Conservation (phyloP, 2,888 invertebrate species). For the Pseudanteris insignis region DNA sequence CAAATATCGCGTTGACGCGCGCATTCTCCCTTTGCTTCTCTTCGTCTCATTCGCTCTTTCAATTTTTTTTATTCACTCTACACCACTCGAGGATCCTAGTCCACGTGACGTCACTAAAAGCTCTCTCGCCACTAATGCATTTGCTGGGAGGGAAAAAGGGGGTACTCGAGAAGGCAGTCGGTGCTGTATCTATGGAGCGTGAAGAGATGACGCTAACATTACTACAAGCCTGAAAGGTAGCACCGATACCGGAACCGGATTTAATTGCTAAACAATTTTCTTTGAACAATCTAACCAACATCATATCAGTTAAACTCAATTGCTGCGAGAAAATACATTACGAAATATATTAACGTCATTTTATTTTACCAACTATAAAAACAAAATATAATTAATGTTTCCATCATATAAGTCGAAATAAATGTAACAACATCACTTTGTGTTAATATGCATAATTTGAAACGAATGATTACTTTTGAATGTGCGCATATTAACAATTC, state of each 20-base stretch:
- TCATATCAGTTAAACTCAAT: too few relatives aligned
- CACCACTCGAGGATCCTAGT: conserved; percentile 45
- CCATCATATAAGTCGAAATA: too few relatives aligned
- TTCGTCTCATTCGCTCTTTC: conserved; percentile 11
- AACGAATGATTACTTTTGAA: too few relatives aligned
- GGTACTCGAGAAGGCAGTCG: conserved; percentile 32
- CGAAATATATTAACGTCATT: too few relatives aligned
- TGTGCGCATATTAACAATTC: too few relatives aligned
- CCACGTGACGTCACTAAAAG: conserved; percentile 56
- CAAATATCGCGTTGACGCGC: conserved; percentile 20
- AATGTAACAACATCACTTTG: too few relatives aligned
- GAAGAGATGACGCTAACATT: conserved; percentile 52
- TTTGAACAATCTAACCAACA: too few relatives aligned
- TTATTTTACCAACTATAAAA: too few relatives aligned
- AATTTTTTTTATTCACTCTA: conserved; percentile 4
- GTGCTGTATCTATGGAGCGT: conserved; percentile 55
- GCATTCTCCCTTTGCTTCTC: conserved; percentile 7
- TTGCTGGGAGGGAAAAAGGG: conserved; percentile 59
- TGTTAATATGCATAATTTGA: too few relatives aligned
- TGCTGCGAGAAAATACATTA: too few relatives aligned
- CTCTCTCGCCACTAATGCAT: conserved; percentile 63
- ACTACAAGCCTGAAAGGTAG: conserved; percentile 15
- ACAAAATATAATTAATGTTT: too few relatives aligned
- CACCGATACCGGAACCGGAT: conserved; percentile 29
- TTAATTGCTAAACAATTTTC: conserved; percentile 20